Base-by-base conservation (phyloP, 2,888 invertebrate species). In the Gordius sp. region DNA sequence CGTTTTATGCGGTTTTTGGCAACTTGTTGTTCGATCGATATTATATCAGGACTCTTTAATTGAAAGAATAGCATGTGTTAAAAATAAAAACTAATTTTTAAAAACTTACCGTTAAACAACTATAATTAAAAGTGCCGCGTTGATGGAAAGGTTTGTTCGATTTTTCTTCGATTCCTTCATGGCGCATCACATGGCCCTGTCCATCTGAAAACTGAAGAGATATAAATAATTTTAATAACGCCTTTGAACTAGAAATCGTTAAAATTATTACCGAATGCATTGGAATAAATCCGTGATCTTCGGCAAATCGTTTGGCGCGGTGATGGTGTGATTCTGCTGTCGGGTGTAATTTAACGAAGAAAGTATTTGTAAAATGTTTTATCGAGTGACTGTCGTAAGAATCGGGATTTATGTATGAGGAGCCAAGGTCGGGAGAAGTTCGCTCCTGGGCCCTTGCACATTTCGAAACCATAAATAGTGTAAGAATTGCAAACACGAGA, bases 1-100 rank as follows among this genome's bases (percentile, higher is more conserved):
- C 59, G 56, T 28, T 59, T 59, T 2, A 57, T 41, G 16, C 59
- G 60, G 16, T 28, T 25, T 26, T 59, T 59, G 18, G 60, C 24
- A 2, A 16, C 8, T 39, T 59, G 59, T 8, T 28, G 23, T 39
- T 60, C 41, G 13, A 28, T 18, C 56, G 56, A 59, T 23, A 20
- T 20, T 16, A 23, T 8, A 16, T 8, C 8, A 4, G 47, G 8
- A 20, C 20, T 23, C 24, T 16, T 20, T 16, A 23, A 16, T 23
- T 8, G 13, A 8, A n/a, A 33, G 8, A 33, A 33, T 13, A 33
- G 8, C n/a, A 33, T 33, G n/a, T 13, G n/a, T 13, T 8, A 33
- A 33, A 33, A 33, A 33, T 33, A 33, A 33, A 33, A 13, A 13
- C 8, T 33, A 33, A 13, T 13, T 33, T 13, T 33, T 13, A 33